Evolutionary conservation across 2,888 invertebrate species (phyloP).

Genomic region (Spilarctia lutea): DNA sequence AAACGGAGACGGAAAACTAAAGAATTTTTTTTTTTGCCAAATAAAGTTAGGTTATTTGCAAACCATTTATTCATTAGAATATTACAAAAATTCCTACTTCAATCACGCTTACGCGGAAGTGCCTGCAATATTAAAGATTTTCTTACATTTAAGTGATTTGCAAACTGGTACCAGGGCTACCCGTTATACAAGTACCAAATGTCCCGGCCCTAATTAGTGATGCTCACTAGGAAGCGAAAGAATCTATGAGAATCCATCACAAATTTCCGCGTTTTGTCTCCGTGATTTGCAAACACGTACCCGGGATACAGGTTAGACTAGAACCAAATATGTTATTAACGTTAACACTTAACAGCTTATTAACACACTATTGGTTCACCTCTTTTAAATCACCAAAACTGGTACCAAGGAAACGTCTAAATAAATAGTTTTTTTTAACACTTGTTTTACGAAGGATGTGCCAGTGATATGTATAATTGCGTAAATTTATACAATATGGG

Average conservation of each 20-base stretch:
- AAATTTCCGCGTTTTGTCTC: neutral
- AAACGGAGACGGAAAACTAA: neutral
- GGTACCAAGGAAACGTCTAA: neutral
- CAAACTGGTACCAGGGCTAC: neutral
- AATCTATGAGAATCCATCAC: neutral
- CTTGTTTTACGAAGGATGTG: constrained; percentile 3
- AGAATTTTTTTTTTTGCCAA: neutral
- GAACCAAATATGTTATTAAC: neutral
- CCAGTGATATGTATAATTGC: constrained; percentile 17
- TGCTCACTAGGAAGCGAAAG: neutral
- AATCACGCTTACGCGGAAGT: neutral
- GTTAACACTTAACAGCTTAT: constrained; percentile 1
- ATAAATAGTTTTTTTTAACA: neutral
- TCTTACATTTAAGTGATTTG: neutral
- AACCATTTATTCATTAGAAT: neutral
- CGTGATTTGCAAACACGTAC: constrained; percentile 6
- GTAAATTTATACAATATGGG: constrained; percentile 23
- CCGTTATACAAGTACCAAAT: neutral
- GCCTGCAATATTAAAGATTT: neutral
- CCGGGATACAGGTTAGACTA: neutral
- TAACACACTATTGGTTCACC: constrained; percentile 1
- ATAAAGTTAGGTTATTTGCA: neutral
- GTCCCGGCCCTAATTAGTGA: neutral
- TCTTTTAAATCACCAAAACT: neutral
- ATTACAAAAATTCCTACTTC: neutral